Evolutionary conservation across 2,888 invertebrate species (phyloP).

Genomic region (Margaritifera margaritifera): DNA sequence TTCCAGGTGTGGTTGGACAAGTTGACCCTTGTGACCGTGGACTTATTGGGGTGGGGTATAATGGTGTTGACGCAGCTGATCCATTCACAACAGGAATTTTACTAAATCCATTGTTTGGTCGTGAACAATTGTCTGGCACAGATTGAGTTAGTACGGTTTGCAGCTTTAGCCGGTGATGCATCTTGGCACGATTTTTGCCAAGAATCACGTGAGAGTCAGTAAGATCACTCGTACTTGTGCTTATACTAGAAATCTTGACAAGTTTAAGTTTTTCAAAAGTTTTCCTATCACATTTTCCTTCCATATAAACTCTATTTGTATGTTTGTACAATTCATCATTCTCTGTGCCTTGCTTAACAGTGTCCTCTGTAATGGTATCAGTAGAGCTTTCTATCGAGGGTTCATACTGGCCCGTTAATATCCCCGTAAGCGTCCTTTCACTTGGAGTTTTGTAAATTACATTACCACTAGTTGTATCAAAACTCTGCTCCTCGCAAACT

Average conservation of each 20-base stretch:
- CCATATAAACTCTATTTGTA: slow-evolving; percentile 6
- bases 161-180: slow-evolving; percentile 36
- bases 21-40: slow-evolving; percentile 78
- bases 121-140: slow-evolving; percentile 20
- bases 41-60: slow-evolving; percentile 75
- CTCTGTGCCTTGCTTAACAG: slow-evolving; percentile 13
- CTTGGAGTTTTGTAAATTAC: slow-evolving; percentile 8
- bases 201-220: slow-evolving; percentile 60
- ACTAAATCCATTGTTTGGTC: slow-evolving; percentile 15
- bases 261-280: slow-evolving; percentile 20
- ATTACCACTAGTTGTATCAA: neutral
- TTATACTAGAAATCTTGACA: slow-evolving; percentile 51
- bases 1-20: slow-evolving; percentile 78
- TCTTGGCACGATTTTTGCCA: too few relatives aligned
- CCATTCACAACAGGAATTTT: slow-evolving; percentile 22
- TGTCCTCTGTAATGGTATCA: slow-evolving; percentile 74
- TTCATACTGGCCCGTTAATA: slow-evolving; percentile 12
- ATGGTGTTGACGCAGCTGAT: slow-evolving; percentile 43
- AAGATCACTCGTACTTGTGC: slow-evolving; percentile 71
- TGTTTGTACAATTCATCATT: slow-evolving; percentile 2
- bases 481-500: neutral
- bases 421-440: slow-evolving; percentile 51
- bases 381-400: slow-evolving; percentile 75
- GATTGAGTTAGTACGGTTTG: slow-evolving; percentile 36
- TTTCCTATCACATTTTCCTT: slow-evolving; percentile 39